phyloP scores from a whole-genome alignment of 2,113 vertebrate species.

The Mesitornis unicolor region DNA sequence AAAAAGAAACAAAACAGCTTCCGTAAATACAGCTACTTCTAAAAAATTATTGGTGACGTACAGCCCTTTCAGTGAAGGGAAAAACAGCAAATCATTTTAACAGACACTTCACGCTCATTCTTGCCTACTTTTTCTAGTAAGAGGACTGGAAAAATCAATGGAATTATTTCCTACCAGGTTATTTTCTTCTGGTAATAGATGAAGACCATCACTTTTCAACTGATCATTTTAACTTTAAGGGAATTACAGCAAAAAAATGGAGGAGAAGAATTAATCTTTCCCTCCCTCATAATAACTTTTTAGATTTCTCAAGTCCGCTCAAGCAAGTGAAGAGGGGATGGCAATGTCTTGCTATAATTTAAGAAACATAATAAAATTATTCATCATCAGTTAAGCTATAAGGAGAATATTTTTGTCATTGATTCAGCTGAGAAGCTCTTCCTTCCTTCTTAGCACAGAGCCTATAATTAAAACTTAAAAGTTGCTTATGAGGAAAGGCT shows the following conservation, averaged over 20 bases:
- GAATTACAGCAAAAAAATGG: background rate
- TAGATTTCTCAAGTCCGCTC: background rate
- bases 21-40: background rate
- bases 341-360: background rate
- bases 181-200: background rate
- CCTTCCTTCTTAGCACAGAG: background rate
- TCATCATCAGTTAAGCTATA: background rate
- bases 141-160: background rate
- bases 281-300: background rate
- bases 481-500: background rate
- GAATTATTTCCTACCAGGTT: background rate
- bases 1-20: background rate
- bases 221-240: background rate
- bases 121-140: background rate
- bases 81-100: background rate
- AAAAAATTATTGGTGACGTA: background rate
- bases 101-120: background rate
- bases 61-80: background rate
- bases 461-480: background rate
- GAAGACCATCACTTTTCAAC: background rate
- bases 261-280: background rate
- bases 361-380: background rate
- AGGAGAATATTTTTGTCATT: background rate
- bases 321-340: background rate
- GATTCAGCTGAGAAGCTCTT: background rate